These are phyloP conservation scores for Herpailurus yagouaroundi DNA, from an alignment of 2,113 vertebrate species.

Conservation along the genomic window DNA sequence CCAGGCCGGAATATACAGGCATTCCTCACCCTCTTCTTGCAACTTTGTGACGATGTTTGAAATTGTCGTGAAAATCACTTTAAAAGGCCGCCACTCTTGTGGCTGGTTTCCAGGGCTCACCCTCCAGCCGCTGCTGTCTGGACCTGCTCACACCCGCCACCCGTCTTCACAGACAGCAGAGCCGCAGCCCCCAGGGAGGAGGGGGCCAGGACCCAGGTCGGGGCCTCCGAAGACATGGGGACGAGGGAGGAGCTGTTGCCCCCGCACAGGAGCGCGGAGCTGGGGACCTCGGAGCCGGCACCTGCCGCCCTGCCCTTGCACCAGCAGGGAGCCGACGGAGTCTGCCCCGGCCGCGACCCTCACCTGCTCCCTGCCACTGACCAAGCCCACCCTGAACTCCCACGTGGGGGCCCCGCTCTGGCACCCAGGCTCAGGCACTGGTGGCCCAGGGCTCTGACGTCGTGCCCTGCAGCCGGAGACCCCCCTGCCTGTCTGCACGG, in stretches of 20 bases:
- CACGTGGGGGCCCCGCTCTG: not conserved
- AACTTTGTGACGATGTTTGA: not conserved
- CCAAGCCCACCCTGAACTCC: not conserved
- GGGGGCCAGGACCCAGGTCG: too few relatives aligned
- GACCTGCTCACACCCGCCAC: not conserved
- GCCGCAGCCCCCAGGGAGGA: too few relatives aligned
- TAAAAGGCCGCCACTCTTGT: not conserved
- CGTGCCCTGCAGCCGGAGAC: not conserved
- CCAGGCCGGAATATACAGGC: not conserved
- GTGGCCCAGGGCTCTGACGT: not conserved
- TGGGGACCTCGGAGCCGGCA: not conserved
- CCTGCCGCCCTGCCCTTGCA: not conserved
- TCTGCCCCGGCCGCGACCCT: not conserved
- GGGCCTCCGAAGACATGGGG: not conserved
- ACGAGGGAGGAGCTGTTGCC: not conserved
- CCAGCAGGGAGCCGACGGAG: not conserved
- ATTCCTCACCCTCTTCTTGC: not conserved
- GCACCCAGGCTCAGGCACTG: not conserved
- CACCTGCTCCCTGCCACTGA: not conserved
- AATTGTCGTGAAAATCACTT: not conserved
- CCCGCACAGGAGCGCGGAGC: too few relatives aligned
- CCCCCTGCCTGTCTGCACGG: fast-evolving
- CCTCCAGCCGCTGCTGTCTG: too few relatives aligned
- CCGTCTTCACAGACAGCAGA: not conserved
- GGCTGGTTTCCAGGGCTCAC: not conserved